Evolutionary conservation across 2,797 vertebrate genomes (phyloP), one percentile per base, ranked within the genome.

Genomic region (Columba guinea): DNA sequence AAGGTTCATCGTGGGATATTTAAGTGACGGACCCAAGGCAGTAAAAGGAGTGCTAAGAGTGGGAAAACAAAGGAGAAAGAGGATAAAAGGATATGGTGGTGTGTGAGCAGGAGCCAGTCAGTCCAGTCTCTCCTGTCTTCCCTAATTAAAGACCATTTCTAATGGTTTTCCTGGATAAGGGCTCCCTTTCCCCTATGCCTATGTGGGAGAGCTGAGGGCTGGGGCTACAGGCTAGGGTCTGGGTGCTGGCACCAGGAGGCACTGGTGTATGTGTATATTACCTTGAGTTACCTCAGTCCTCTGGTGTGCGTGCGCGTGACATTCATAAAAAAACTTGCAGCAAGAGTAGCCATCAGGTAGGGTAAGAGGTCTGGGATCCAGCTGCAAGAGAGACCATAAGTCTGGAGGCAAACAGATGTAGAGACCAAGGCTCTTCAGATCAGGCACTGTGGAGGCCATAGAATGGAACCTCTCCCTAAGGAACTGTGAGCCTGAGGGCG

Each of bases 121-220:
- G 10, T 67, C 12, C 18, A 73, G 19, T 5, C 3, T 51, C n/a
- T 75, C 27, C 20, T 49, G 9, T 37, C 8, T 74, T 27, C 30
- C 46, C 28, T 48, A 55, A 34, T 22, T 46, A 69, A 91, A 51
- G 11, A n/a, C 9, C 0, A 3, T 63, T 56, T 91, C 35, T 69
- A 14, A 39, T 22, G 9, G 13, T 11, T 49, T 41, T 73, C 30
- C 21, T 34, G 18, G 21, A 14, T 21, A 71, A 70, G 24, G 7
- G 5, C 4, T 60, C 17, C 4, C 28, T 0, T 0, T 41, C 15
- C 44, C 5, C 9, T 4, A 1, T 6, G 12, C 12, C 17, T 1
- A 0, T 24, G 39, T 30, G 14, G 46, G 26, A 59, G 19, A 6
- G 28, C 23, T 48, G 27, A 65, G 10, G 13, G 10, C 24, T 32